Percentiles rank a stretch among this genome's conserved stretches.
phyloP scores from a whole-genome alignment of 2,888 invertebrate species.

The Noctua pronuba region DNA sequence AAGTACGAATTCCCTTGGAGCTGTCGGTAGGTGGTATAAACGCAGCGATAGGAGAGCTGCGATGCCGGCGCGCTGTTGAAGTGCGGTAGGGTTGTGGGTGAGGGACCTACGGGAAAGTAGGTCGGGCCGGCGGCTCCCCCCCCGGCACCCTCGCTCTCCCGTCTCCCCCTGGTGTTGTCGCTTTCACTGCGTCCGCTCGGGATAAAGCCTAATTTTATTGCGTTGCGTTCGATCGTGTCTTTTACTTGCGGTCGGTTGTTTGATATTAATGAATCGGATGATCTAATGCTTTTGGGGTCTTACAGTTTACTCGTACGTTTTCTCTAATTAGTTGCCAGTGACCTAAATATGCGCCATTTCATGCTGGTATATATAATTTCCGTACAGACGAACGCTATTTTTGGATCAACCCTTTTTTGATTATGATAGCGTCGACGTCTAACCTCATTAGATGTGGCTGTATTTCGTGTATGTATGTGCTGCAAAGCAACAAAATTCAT shows the following conservation, averaged over 20 bases:
- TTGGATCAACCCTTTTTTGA: background rate
- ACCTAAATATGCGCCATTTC: background rate
- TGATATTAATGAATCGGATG: slow-evolving; percentile 74
- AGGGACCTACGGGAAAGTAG: slow-evolving; percentile 82
- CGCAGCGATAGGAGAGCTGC: slow-evolving; percentile 73
- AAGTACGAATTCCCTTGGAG: slow-evolving; percentile 77
- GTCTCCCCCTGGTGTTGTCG: slow-evolving; percentile 78
- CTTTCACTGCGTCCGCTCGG: slow-evolving; percentile 83
- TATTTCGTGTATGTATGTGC: background rate
- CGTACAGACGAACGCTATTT: background rate
- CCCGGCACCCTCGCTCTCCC: slow-evolving; percentile 52
- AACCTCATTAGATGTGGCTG: slow-evolving; percentile 9
- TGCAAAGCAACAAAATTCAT: slow-evolving; percentile 37
- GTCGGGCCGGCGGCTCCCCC: slow-evolving; percentile 75
- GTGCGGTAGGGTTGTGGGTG: slow-evolving; percentile 74
- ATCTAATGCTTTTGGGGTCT: slow-evolving; percentile 53
- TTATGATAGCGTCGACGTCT: slow-evolving; percentile 5
- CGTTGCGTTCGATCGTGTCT: slow-evolving; percentile 83
- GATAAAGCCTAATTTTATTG: slow-evolving; percentile 88
- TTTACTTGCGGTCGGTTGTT: slow-evolving; percentile 74
- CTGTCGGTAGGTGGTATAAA: slow-evolving; percentile 72
- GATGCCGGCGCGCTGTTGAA: slow-evolving; percentile 69
- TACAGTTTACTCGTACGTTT: slow-evolving; percentile 6
- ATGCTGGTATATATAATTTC: slow-evolving; percentile 11
- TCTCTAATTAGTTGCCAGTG: slow-evolving; percentile 30